phyloP scores from a whole-genome alignment of 2,888 invertebrate species.

The Nipponacmea schrenckii region DNA sequence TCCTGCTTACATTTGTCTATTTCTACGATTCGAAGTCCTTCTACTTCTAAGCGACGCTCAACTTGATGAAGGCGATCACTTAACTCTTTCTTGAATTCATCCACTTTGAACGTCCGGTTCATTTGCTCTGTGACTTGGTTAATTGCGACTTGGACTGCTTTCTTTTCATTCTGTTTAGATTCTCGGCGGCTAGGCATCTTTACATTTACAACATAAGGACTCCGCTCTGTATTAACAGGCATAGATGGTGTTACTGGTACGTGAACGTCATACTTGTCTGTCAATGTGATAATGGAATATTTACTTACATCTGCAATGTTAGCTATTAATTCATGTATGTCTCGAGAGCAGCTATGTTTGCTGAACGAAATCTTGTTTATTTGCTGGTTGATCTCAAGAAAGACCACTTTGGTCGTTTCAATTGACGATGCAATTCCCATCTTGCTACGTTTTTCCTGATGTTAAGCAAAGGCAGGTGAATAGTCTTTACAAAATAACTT shows the following conservation, averaged over 20 bases:
- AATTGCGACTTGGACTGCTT: constrained; percentile 55
- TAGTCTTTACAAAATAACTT: too few species aligned
- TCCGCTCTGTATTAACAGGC: constrained; percentile 50
- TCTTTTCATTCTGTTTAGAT: constrained; percentile 38
- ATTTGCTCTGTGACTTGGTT: constrained; percentile 62
- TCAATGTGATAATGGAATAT: constrained; percentile 54
- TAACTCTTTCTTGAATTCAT: too few species aligned
- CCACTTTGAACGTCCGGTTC: constrained; percentile 49
- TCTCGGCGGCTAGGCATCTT: too few species aligned
- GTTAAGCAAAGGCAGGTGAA: too few species aligned
- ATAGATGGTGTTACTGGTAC: constrained; percentile 61
- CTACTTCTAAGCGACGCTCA: constrained; percentile 46
- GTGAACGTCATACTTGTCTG: constrained; percentile 54
- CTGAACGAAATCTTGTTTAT: constrained; percentile 64
- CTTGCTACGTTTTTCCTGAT: not conserved
- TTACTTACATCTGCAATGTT: constrained; percentile 60
- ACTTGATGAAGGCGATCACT: too few species aligned
- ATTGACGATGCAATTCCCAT: constrained; percentile 64
- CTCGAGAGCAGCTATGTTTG: constrained; percentile 56
- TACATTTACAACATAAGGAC: too few species aligned
- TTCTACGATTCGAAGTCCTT: constrained; percentile 65
- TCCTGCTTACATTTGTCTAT: constrained; percentile 68
- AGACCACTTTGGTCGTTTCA: constrained; percentile 50
- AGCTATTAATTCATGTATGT: constrained; percentile 61
- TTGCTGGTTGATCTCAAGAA: constrained; percentile 57